A percentile compares a stretch with the other conserved stretches of the same genome.
These are phyloP conservation scores for Sprattus sprattus DNA, from an alignment of 2,113 vertebrate genomes.

Conservation along the genomic window DNA sequence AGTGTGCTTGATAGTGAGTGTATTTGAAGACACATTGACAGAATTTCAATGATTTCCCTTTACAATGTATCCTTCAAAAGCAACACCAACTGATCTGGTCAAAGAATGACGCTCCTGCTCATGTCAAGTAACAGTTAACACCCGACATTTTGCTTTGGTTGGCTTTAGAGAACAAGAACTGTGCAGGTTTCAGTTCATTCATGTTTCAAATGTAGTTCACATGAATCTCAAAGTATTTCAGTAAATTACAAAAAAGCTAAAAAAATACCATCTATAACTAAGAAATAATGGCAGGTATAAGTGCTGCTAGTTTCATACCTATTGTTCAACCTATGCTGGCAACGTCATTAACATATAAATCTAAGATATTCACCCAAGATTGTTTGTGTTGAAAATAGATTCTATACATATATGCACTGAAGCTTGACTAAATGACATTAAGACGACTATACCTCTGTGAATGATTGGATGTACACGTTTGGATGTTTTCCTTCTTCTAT, in stretches of 20 bases:
- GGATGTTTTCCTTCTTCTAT: not conserved
- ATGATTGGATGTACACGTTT: not conserved
- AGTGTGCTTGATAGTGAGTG: not conserved
- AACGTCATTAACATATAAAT: not conserved
- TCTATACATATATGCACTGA: not conserved
- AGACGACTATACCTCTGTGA: not conserved
- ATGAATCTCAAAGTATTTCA: not conserved
- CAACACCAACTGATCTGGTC: not conserved
- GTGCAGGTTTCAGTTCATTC: not conserved
- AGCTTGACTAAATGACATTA: not conserved
- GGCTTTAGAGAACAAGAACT: too few species aligned
- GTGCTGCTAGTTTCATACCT: not conserved
- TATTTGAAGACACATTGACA: not conserved
- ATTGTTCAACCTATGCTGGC: not conserved
- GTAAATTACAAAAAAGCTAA: not conserved
- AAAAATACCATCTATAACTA: not conserved
- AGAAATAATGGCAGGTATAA: not conserved
- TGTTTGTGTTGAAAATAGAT: slow-evolving; percentile 12
- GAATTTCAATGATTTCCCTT: not conserved
- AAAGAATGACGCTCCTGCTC: not conserved
- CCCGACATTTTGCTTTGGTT: too few species aligned
- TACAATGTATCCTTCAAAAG: not conserved
- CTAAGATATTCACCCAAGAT: slow-evolving; percentile 26
- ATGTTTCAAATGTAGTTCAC: not conserved
- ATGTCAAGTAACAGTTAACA: not conserved